Base-by-base conservation (phyloP, 2,797 vertebrate species). In the Aphelocoma californica region DNA sequence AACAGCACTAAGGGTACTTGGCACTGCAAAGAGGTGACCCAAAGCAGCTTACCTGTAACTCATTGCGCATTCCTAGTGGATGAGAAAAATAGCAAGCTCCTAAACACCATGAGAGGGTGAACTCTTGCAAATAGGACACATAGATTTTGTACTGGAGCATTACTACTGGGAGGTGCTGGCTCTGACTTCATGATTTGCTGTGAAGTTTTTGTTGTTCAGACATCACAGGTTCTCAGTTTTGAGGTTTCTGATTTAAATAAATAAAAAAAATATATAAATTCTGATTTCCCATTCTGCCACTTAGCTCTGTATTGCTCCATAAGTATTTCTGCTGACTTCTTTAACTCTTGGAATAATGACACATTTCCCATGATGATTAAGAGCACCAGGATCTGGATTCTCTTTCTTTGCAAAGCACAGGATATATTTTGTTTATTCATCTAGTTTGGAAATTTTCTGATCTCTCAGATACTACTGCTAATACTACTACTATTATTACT, bases 41-140 rank as follows among this genome's bases (percentile, higher is more conserved):
- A 81, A 84, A 83, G 54, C 82, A 74, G 58, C 87, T 90, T 91
- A 86, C 85, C 58, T 90, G 53, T 36, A 88, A 77, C 34, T 84
- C 36, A 12, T 12, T 51, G 34, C 32, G 29, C 0, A 0, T 54
- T 91, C 72, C 83, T 58, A 58, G 62, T 0, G 0, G 61, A 72
- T 48, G 31, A 92, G 61, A 71, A 87, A 89, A 91, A 80, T 7
- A 85, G 60, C 25, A 85, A 71, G 6, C 17, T 92, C 23, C 45
- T 78, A 74, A 87, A 31, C 47, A 44, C 28, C 13, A 10, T 14
- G 32, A 83, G 75, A 82, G 0, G 1, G 48, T 86, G 82, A 94
- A 79, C 57, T 72, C 56, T 64, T 81, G 72, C 34, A 92, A 90
- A 92, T 21, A 72, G 19, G 50, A 84, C 62, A 92, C 92, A 93